A percentile compares a stretch with the other conserved stretches of the same genome.
phyloP scores from a whole-genome alignment of 1,140 invertebrate genomes.

The Whitmania pigra region DNA sequence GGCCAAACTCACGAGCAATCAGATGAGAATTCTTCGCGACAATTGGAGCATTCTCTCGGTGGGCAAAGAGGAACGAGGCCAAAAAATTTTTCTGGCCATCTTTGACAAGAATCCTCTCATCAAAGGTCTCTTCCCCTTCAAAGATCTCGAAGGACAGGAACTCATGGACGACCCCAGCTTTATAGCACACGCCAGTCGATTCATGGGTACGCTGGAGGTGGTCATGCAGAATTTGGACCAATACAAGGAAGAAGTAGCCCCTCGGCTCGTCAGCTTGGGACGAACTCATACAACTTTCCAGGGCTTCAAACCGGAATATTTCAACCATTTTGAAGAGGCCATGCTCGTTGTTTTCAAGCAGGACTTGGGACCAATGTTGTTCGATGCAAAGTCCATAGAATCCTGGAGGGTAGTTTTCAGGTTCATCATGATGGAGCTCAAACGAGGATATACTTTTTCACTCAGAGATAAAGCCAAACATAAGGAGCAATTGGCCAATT shows the following conservation, averaged over 20 bases:
- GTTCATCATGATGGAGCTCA: slow-evolving; percentile 30
- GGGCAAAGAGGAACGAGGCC: slow-evolving; percentile 27
- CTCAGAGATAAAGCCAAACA: slow-evolving; percentile 13
- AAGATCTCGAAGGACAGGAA: slow-evolving; percentile 25
- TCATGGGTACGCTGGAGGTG: slow-evolving; percentile 32
- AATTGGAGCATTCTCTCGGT: slow-evolving; percentile 29
- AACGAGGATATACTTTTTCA: slow-evolving; percentile 25
- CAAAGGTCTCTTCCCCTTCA: slow-evolving; percentile 30
- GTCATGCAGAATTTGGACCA: slow-evolving; percentile 32
- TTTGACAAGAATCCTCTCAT: slow-evolving; percentile 29
- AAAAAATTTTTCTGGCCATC: slow-evolving; percentile 28
- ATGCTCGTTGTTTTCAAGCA: slow-evolving; percentile 28
- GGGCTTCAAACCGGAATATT: slow-evolving; percentile 30
- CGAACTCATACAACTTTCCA: slow-evolving; percentile 29
- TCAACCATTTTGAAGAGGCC: slow-evolving; percentile 29
- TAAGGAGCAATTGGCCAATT: neutral
- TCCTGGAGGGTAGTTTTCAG: slow-evolving; percentile 29
- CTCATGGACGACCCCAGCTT: slow-evolving; percentile 27
- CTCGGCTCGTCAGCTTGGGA: slow-evolving; percentile 28
- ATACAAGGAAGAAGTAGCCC: slow-evolving; percentile 25
- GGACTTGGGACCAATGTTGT: slow-evolving; percentile 26
- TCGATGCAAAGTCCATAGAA: slow-evolving; percentile 20
- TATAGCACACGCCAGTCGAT: slow-evolving; percentile 30
- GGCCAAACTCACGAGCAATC: slow-evolving; percentile 21
- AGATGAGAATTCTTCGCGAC: slow-evolving; percentile 27